phyloP scores from a whole-genome alignment of 1,140 invertebrate genomes.

The Cyclina sinensis region DNA sequence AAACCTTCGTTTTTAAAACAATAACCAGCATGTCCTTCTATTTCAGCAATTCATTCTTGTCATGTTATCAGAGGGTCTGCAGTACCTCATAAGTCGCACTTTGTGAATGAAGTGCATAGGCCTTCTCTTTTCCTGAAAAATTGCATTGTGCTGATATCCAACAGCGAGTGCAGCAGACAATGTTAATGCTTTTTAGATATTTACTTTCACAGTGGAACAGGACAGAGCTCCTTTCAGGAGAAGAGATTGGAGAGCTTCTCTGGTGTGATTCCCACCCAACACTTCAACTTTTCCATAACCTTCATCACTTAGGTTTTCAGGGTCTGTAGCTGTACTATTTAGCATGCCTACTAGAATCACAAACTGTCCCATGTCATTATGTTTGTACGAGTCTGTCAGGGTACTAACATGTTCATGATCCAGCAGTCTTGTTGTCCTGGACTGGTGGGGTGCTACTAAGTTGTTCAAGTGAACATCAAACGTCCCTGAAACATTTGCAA shows the following conservation, averaged over 20 bases:
- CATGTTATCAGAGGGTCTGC: not conserved
- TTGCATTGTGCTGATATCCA: not conserved
- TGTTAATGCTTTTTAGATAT: not conserved
- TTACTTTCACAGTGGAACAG: not conserved
- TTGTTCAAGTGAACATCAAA: no score
- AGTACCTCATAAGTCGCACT: constrained; percentile 15
- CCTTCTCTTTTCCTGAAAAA: not conserved
- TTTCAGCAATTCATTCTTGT: not conserved
- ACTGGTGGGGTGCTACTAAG: not conserved
- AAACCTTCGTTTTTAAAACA: no score
- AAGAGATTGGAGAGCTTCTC: not conserved
- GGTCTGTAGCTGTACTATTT: no score
- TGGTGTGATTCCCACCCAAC: not conserved
- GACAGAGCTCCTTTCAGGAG: not conserved
- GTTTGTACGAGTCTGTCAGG: not conserved
- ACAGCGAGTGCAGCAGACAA: not conserved
- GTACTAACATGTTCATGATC: not conserved
- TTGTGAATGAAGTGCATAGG: not conserved
- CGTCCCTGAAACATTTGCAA: no score
- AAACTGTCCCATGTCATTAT: not conserved
- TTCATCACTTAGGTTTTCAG: not conserved
- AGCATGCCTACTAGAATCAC: not conserved
- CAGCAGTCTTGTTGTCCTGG: not conserved
- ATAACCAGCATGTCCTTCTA: no score
- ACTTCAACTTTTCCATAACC: not conserved